A percentile compares a stretch with the other conserved stretches of the same genome.
Conservation (phyloP, 2,888 invertebrate species). For the Beris chalybata region DNA sequence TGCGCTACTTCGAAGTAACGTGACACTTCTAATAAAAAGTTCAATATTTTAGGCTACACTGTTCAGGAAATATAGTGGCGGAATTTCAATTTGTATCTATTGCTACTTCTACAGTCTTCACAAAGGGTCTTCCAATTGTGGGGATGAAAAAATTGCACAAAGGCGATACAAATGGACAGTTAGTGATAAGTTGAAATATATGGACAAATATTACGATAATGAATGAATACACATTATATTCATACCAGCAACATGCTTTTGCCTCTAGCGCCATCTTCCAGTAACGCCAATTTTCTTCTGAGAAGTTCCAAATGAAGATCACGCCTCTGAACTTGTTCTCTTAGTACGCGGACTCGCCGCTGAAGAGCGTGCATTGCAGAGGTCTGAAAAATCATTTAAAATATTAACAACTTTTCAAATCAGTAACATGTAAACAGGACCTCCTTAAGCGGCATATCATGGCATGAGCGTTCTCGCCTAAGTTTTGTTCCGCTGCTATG, state of each 20-base stretch:
- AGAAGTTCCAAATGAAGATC: slow-evolving; percentile 89
- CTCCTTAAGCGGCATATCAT: slow-evolving; percentile 79
- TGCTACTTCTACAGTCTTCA: no score
- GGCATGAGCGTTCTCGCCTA: slow-evolving; percentile 76
- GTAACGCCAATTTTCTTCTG: slow-evolving; percentile 80
- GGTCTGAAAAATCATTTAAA: slow-evolving; percentile 60
- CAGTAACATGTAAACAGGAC: slow-evolving; percentile 59
- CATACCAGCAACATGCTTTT: slow-evolving; percentile 27
- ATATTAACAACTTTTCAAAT: neutral
- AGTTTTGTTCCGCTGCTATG: slow-evolving; percentile 61
- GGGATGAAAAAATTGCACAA: no score
- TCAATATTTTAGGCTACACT: no score
- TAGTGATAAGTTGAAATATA: no score
- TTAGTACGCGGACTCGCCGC: slow-evolving; percentile 77
- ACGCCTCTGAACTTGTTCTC: slow-evolving; percentile 88
- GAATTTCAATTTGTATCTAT: neutral
- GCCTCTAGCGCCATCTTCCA: slow-evolving; percentile 70
- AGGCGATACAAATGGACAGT: no score
- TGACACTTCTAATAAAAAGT: no score
- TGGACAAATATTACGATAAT: no score
- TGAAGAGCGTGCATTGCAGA: slow-evolving; percentile 89
- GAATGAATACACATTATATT: no score
- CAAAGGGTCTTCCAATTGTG: no score
- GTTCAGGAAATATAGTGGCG: no score
- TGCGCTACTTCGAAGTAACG: no score